Percentiles rank a stretch among this genome's conserved stretches.
phyloP scores from a whole-genome alignment of 1,140 invertebrate species.

The Aphis craccivora region DNA sequence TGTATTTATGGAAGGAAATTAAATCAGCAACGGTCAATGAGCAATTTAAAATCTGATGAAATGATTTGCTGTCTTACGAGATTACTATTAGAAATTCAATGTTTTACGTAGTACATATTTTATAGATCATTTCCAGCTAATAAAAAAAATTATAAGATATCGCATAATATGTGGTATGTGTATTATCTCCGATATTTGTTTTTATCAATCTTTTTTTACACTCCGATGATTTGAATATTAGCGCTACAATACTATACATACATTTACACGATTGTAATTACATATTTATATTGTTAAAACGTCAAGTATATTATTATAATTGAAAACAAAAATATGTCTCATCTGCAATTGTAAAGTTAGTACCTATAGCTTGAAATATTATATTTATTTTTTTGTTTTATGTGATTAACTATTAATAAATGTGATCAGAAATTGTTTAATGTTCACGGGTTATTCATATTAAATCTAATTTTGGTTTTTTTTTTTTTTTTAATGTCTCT shows the following conservation, averaged over 20 bases:
- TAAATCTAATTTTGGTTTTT: no score
- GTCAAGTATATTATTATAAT: background rate
- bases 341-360: background rate
- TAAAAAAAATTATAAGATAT: background rate
- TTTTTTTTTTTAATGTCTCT: no score
- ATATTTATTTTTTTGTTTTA: background rate
- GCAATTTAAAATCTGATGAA: background rate
- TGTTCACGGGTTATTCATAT: no score
- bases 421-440: no score
- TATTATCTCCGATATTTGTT: background rate
- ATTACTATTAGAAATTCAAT: background rate
- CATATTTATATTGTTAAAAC: slow-evolving; percentile 3
- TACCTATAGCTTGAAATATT: background rate
- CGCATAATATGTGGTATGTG: background rate
- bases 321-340: background rate
- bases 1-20: background rate
- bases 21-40: background rate
- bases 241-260: background rate
- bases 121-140: background rate
- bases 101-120: background rate
- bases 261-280: background rate
- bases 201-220: background rate
- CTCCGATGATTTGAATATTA: background rate
- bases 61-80: background rate
- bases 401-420: no score